Evolutionary conservation across 2,113 vertebrate genomes (phyloP).

Genomic region (Thalassarche chlororhynchos): DNA sequence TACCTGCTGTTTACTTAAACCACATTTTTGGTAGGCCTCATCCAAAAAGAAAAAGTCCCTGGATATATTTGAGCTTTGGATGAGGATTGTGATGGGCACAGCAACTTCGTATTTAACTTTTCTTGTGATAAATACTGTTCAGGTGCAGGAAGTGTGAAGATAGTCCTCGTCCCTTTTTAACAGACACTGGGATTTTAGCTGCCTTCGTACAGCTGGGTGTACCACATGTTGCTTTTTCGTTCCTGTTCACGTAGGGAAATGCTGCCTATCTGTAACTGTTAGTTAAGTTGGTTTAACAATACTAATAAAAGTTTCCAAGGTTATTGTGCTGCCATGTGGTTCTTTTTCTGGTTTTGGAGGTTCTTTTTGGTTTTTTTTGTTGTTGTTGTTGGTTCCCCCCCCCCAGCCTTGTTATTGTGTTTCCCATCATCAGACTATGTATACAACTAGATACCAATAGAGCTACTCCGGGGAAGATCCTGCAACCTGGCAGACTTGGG

Average conservation of each 20-base stretch:
- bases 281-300: not conserved
- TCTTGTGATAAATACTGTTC: not conserved
- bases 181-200: not conserved
- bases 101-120: not conserved
- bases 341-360: not conserved
- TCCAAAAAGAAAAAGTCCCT: not conserved
- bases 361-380: not conserved
- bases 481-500: not conserved
- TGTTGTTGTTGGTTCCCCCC: too few relatives aligned
- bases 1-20: not conserved
- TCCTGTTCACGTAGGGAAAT: not conserved
- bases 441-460: fast-evolving
- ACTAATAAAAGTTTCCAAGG: not conserved
- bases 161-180: not conserved
- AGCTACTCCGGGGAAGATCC: not conserved
- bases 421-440: not conserved
- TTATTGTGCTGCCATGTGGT: not conserved
- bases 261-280: not conserved
- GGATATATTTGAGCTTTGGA: not conserved
- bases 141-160: not conserved
- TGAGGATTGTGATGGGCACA: not conserved
- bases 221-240: fast-evolving
- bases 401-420: not conserved
- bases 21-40: not conserved
- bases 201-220: not conserved